phyloP scores from a whole-genome alignment of 2,797 vertebrate genomes.

The Chromis chromis region DNA sequence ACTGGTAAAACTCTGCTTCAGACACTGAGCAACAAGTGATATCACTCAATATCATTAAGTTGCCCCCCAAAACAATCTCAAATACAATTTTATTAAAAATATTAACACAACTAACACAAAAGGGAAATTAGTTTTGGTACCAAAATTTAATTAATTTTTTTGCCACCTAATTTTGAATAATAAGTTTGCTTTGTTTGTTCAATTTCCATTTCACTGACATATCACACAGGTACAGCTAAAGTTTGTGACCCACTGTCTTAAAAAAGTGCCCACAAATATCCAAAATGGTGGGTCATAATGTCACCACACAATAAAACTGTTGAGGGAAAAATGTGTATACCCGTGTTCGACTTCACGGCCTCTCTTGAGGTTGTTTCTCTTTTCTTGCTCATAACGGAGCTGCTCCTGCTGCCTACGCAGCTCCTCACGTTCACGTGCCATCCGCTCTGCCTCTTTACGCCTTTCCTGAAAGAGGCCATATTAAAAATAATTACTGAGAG shows the following conservation, averaged over 20 bases:
- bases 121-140: no score
- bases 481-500: background rate
- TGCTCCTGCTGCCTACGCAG: slow-evolving; percentile 96
- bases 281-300: background rate
- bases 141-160: no score
- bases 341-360: slow-evolving; percentile 94
- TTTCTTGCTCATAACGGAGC: slow-evolving; percentile 96
- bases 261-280: background rate
- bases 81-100: no score
- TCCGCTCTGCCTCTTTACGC: slow-evolving; percentile 95
- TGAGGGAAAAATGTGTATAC: slow-evolving; percentile 71
- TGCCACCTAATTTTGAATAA: no score
- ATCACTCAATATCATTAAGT: no score
- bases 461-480: slow-evolving; percentile 83
- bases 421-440: slow-evolving; percentile 95
- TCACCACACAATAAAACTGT: background rate
- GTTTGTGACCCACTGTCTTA: background rate
- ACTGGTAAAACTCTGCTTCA: no score
- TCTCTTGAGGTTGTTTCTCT: slow-evolving; percentile 95
- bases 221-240: background rate
- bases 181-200: no score
- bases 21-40: no score
- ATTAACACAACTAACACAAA: no score
- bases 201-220: no score
- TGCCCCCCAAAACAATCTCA: no score